phyloP scores from a whole-genome alignment of 1,140 invertebrate genomes.

The Pseudoatta argentina region DNA sequence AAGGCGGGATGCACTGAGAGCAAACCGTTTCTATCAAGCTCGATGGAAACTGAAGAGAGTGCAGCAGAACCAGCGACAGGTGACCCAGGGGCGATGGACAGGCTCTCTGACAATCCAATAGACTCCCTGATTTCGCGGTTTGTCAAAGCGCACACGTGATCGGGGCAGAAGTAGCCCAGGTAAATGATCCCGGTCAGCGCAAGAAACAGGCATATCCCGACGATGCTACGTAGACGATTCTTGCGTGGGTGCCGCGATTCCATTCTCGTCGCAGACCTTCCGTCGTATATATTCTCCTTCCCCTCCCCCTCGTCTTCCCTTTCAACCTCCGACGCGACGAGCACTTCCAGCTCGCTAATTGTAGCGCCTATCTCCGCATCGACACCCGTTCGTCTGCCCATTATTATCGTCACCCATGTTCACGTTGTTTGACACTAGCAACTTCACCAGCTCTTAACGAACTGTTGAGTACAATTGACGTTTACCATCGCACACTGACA shows the following conservation, averaged over 20 bases:
- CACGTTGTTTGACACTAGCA: slow-evolving; percentile 17
- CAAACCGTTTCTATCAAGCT: slow-evolving; percentile 81
- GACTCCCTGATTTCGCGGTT: slow-evolving; percentile 87
- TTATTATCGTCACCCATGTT: slow-evolving; percentile 78
- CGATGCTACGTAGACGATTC: slow-evolving; percentile 90
- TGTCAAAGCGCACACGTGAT: slow-evolving; percentile 93
- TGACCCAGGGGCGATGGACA: slow-evolving; percentile 71
- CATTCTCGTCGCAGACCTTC: slow-evolving; percentile 74
- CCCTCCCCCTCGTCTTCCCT: slow-evolving; percentile 76
- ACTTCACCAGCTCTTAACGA: background rate
- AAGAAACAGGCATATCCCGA: slow-evolving; percentile 92
- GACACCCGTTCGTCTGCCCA: slow-evolving; percentile 77
- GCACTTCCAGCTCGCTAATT: slow-evolving; percentile 31
- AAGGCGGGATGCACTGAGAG: slow-evolving; percentile 83
- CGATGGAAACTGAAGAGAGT: slow-evolving; percentile 86
- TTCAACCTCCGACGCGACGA: slow-evolving; percentile 15
- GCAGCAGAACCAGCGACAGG: slow-evolving; percentile 83
- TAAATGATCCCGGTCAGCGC: slow-evolving; percentile 94
- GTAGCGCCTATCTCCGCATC: slow-evolving; percentile 47
- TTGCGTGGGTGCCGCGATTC: slow-evolving; percentile 81
- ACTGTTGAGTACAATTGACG: slow-evolving; percentile 29
- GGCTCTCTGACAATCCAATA: slow-evolving; percentile 81
- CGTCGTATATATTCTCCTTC: slow-evolving; percentile 73
- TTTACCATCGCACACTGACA: background rate
- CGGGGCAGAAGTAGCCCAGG: slow-evolving; percentile 95